Conservation (phyloP, 1,140 invertebrate genomes). For the Stratiolaelaps scimitus region DNA sequence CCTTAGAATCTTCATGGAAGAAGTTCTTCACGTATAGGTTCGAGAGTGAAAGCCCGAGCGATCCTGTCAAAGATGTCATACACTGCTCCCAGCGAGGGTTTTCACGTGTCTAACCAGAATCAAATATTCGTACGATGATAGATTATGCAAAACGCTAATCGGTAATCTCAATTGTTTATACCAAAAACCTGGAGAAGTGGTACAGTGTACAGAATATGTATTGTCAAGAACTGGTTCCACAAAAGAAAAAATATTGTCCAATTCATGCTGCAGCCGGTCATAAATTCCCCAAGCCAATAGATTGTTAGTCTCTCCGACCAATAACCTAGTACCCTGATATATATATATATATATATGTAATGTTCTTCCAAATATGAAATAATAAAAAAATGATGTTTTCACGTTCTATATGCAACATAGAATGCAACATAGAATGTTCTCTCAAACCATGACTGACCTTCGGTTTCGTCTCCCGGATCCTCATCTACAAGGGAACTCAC, state of each 20-base stretch:
- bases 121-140: neutral
- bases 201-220: slow-evolving; percentile 1
- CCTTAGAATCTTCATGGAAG: slow-evolving; percentile 45
- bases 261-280: no score
- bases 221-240: no score
- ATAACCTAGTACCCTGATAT: neutral
- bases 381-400: no score
- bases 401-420: no score
- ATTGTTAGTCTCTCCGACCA: no score
- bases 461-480: no score
- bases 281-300: no score
- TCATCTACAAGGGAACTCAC: no score
- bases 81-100: slow-evolving; percentile 39
- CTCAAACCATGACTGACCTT: no score
- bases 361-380: no score
- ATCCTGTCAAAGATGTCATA: slow-evolving; percentile 38
- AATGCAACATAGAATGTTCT: no score
- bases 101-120: slow-evolving; percentile 39
- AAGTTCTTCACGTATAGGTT: slow-evolving; percentile 44
- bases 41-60: slow-evolving; percentile 44
- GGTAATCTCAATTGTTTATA: slow-evolving; percentile 49
- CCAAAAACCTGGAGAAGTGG: neutral
- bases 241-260: no score
- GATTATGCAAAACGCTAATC: slow-evolving; percentile 46
- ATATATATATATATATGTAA: slow-evolving; percentile 22